These are phyloP conservation scores for Hypotaenidia philippensis DNA, from an alignment of 2,797 vertebrate species.

Conservation along the genomic window DNA sequence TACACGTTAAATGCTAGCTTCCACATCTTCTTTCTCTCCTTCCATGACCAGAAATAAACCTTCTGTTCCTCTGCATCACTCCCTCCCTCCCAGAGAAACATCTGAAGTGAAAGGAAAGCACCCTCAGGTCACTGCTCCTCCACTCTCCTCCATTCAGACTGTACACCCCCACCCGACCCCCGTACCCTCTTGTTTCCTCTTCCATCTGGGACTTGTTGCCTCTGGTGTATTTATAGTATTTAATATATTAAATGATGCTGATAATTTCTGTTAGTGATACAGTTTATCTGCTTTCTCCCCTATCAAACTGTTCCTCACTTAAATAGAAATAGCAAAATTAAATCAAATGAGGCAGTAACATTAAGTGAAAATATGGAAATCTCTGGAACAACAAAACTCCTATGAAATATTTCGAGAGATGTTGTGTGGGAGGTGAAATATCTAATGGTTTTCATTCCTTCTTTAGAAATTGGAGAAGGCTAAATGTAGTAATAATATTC, in stretches of 20 bases:
- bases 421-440: background rate
- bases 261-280: background rate
- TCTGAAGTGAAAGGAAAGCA: background rate
- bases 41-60: background rate
- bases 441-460: background rate
- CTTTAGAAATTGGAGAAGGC: background rate
- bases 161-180: accelerated
- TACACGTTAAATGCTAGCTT: background rate
- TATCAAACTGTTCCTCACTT: background rate
- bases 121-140: background rate
- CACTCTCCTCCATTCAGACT: background rate
- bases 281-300: background rate
- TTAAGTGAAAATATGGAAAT: background rate
- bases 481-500: background rate
- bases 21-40: background rate
- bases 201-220: background rate
- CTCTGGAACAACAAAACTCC: background rate
- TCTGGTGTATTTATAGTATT: constrained; percentile 4
- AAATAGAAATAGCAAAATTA: background rate
- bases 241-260: background rate
- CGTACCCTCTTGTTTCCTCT: background rate
- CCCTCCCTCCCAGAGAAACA: background rate
- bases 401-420: background rate
- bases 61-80: background rate
- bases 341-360: background rate